Base-by-base conservation (phyloP, 2,888 invertebrate species). In the Omphaloscelis lunosa region DNA sequence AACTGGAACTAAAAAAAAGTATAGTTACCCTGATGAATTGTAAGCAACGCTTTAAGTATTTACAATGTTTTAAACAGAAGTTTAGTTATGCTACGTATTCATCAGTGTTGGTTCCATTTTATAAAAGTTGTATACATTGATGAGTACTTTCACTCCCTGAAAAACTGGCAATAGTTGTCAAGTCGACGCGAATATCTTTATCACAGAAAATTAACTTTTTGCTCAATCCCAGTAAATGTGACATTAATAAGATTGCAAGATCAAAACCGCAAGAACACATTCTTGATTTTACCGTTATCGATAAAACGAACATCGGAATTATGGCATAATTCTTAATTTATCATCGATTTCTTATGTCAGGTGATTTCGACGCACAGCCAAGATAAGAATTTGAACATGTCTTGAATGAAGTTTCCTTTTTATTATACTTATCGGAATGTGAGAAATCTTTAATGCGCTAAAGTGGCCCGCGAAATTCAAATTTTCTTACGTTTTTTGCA, bases 261-360 rank as follows among this genome's bases (percentile, higher is more conserved):
- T 17, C 71, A 59, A 41, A 29, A 71, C 29, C 51, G 58, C 51
- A 71, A 77, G 51, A 59, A 23, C 17, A 79, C 77, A 77, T 79
- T 77, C 77, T 34, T 59, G 41, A 15, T 27, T 2, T 29, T 56
- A 58, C 80, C 80, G 77, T 79, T 79, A 79, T 79, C 80, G 29
- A 34, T 59, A n/a, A 53, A 48, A 70, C 20, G 48, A 51, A 39
- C n/a, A 29, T 20, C 51, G 51, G 12, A 41, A 41, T 41, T 41
- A 51, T 39, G 0, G 12, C 59, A 71, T 11, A 29, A n/a, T 48
- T 39, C 23, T 48, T 74, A 48, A 61, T 75, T 74, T 48, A 8
- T 48, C 8, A 27, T 66, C 53, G 53, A 34, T 75, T 66, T 78
- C 68, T 27, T 27, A 56, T 6, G 45, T 56, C 41, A 15, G 45